phyloP scores from a whole-genome alignment of 2,888 invertebrate species.

The Cosmorhoe ocellata region DNA sequence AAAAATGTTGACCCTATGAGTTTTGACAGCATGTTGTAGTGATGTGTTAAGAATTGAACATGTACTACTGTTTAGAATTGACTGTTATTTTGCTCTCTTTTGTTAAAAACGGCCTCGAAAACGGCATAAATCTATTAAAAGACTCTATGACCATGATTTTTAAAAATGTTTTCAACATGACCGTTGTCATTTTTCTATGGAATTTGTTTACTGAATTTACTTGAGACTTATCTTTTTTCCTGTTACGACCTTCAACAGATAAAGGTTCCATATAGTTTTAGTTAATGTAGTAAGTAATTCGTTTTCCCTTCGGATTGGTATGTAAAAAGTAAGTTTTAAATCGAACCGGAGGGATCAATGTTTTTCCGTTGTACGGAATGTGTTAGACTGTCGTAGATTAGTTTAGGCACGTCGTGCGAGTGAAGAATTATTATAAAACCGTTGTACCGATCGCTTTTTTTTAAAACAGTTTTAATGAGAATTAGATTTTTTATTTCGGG shows the following conservation, averaged over 20 bases:
- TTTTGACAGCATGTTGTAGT: conserved; percentile 3
- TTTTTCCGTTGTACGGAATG: conserved; percentile 81
- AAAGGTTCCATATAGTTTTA: conserved; percentile 74
- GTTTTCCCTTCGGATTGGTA: conserved; percentile 63
- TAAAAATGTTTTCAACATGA: conserved; percentile 2
- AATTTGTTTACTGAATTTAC: conserved; percentile 13
- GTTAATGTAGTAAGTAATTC: conserved; percentile 57
- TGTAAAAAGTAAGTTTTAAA: conserved; percentile 71
- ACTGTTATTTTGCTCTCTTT: conserved; percentile 34
- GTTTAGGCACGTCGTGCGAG: conserved; percentile 72
- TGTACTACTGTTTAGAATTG: conserved; percentile 14
- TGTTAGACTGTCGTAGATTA: conserved; percentile 80
- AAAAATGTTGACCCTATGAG: not conserved
- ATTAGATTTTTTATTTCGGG: conserved; percentile 22
- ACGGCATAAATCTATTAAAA: conserved; percentile 23
- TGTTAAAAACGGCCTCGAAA: conserved; percentile 29
- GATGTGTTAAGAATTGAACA: conserved; percentile 16
- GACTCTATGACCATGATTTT: conserved; percentile 17
- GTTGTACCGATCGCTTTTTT: conserved; percentile 53
- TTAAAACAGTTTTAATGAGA: conserved; percentile 18
- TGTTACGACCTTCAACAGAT: conserved; percentile 66
- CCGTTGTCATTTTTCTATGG: conserved; percentile 13
- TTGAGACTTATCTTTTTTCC: conserved; percentile 24
- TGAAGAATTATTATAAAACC: conserved; percentile 54
- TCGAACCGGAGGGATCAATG: conserved; percentile 63